A percentile compares a stretch with the other conserved stretches of the same genome.
Evolutionary conservation across 2,113 vertebrate species (phyloP).

Genomic region (Spilogale gracilis): DNA sequence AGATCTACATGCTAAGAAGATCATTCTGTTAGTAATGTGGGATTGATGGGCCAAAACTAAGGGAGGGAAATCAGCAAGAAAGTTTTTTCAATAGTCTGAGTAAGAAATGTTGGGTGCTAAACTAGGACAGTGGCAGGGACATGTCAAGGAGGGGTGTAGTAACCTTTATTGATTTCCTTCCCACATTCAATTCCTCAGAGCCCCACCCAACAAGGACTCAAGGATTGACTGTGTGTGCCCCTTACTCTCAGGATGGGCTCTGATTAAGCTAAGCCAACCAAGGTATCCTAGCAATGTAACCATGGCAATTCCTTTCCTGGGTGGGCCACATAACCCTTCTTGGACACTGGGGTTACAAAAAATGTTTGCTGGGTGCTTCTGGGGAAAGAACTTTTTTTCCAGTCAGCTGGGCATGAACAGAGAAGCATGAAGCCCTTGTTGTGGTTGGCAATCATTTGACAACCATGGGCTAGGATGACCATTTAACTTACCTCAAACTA

Average conservation of each 20-base stretch:
- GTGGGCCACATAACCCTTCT: background rate
- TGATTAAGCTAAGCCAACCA: background rate
- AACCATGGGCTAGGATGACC: background rate
- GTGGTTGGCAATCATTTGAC: background rate
- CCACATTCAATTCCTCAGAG: background rate
- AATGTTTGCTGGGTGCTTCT: background rate
- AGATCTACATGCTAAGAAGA: background rate
- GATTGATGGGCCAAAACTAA: background rate
- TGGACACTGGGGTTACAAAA: background rate
- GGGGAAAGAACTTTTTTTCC: background rate
- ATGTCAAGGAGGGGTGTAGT: background rate
- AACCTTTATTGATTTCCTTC: background rate
- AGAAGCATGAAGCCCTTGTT: background rate
- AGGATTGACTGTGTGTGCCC: background rate
- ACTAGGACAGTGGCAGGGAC: background rate
- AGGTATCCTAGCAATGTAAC: background rate
- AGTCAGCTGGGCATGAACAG: background rate
- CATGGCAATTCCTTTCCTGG: background rate
- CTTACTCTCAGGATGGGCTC: background rate
- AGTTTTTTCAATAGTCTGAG: background rate
- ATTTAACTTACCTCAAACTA: constrained; percentile 44
- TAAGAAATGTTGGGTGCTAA: background rate
- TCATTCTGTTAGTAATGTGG: background rate
- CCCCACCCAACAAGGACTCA: background rate
- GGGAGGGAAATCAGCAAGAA: background rate